phyloP scores from a whole-genome alignment of 2,797 vertebrate species.

The Enteromius treurensis region DNA sequence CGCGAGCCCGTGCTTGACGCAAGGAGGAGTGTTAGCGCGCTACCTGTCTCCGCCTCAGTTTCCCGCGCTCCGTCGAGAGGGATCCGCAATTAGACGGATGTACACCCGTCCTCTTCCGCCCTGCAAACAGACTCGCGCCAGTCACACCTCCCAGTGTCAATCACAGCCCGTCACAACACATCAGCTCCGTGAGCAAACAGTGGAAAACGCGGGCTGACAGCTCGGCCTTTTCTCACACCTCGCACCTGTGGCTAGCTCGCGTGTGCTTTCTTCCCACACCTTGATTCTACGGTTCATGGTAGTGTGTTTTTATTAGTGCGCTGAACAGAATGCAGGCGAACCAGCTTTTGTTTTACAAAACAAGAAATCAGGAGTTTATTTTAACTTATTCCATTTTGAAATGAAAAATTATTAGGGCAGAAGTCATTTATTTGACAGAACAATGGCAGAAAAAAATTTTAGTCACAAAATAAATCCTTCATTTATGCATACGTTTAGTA shows the following conservation, averaged over 20 bases:
- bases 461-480: background rate
- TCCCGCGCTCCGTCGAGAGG: conserved; percentile 72
- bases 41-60: conserved; percentile 68
- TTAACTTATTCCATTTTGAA: too few relatives aligned
- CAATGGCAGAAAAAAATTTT: background rate
- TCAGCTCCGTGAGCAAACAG: conserved; percentile 73
- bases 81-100: conserved; percentile 74
- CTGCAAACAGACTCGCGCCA: conserved; percentile 67
- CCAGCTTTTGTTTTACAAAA: conserved; percentile 16
- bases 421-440: background rate
- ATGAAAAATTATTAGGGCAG: background rate
- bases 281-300: conserved; percentile 46
- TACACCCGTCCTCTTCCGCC: conserved; percentile 73
- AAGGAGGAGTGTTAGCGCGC: conserved; percentile 68
- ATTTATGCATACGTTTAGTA: background rate
- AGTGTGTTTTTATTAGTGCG: conserved; percentile 20
- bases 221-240: conserved; percentile 58
- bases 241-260: conserved; percentile 55
- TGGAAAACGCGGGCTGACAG: conserved; percentile 69
- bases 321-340: conserved; percentile 34
- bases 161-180: conserved; percentile 76
- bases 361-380: background rate
- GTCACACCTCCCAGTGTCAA: conserved; percentile 76
- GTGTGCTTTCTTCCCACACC: conserved; percentile 31
- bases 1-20: conserved; percentile 61